Evolutionary conservation across 2,888 invertebrate species (phyloP), one percentile per base, ranked within the genome.

Genomic region (Eucriotettix oculatus): DNA sequence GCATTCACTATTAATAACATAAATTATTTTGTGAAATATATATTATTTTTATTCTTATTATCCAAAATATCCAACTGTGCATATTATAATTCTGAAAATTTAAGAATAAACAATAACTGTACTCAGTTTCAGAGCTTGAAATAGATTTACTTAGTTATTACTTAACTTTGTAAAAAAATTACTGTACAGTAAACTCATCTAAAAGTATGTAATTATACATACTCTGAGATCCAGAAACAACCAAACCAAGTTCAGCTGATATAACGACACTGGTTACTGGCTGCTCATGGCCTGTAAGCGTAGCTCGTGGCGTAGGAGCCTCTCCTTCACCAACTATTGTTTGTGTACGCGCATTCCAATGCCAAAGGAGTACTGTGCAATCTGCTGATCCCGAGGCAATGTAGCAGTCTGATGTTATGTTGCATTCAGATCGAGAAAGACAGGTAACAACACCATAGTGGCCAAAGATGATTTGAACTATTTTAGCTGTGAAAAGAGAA

Each of bases 391-490:
- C 99, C 0, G 96, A 96, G 1, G 97, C 97, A 66, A 99, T 87
- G 77, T 98, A 99, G 75, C 98, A 99, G 77, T 99, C 98, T 1
- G 94, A 92, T n/a, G 94, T 95, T 66, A 98, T 92, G 76, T 96
- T 97, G 76, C 97, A 97, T 75, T 99, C 99, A 1, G 96, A 97
- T 57, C 98, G 83, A 0, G 96, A 92, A 67, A 99, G 80, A 75
- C 98, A 98, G 12, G 98, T 98, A 67, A 99, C 99, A 59, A 99
- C 94, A 64, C 97, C 98, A 75, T 95, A 97, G 77, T 99, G 99
- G 0, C 98, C 99, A 76, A 96, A 99, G 59, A 99, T 87, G 67
- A 98, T 97, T 76, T 99, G 99, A 54, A 94, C 90, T 70, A 98
- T 95, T 80, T 95, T 93, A 1, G 95, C 97, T 92, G 77, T 1